A percentile compares a stretch with the other conserved stretches of the same genome.
phyloP scores from a whole-genome alignment of 2,888 invertebrate genomes.

The Apodemia hepburni region DNA sequence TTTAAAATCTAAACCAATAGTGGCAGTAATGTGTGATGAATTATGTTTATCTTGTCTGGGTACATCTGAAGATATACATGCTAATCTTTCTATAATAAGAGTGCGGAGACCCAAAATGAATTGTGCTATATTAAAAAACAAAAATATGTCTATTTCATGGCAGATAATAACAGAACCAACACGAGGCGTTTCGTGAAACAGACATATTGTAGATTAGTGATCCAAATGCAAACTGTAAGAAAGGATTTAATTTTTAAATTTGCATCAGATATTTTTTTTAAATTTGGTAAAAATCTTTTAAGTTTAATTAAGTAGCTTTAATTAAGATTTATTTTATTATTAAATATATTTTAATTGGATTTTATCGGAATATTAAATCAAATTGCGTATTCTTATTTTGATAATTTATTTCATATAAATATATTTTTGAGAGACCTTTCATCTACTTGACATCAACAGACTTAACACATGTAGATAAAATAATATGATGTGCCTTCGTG shows the following conservation, averaged over 20 bases:
- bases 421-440: no score
- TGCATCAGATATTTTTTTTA: no score
- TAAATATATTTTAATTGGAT: no score
- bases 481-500: conserved; percentile 7
- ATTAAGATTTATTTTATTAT: no score
- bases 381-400: no score
- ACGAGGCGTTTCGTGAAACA: neutral
- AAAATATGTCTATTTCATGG: neutral
- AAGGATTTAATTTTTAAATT: no score
- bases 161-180: neutral
- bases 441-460: neutral
- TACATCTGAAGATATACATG: neutral
- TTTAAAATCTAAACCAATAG: no score
- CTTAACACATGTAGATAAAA: neutral
- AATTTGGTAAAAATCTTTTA: no score
- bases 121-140: conserved; percentile 7
- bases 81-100: neutral
- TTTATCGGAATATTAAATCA: no score
- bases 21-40: neutral
- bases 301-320: no score
- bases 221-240: neutral
- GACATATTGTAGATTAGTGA: conserved; percentile 8
- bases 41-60: neutral
- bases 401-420: no score
- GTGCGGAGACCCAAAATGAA: neutral